Evolutionary conservation across 2,797 vertebrate genomes (phyloP).

Genomic region (Myripristis murdjan): DNA sequence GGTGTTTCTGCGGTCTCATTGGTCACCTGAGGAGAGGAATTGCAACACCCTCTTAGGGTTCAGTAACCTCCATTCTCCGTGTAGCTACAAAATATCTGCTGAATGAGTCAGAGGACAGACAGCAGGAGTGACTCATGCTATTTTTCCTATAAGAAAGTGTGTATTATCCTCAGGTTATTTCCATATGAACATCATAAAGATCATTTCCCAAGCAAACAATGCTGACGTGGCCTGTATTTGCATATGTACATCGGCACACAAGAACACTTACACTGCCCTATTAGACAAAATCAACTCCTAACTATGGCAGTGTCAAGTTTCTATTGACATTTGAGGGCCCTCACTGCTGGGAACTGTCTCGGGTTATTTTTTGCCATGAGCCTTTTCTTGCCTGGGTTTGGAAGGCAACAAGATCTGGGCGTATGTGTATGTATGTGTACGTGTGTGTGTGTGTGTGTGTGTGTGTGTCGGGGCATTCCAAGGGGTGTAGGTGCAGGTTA

Average conservation of each 20-base stretch:
- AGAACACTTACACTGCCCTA: not conserved
- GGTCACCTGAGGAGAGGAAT: constrained; percentile 48
- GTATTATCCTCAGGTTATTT: not conserved
- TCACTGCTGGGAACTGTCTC: constrained; percentile 21
- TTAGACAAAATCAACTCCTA: constrained; percentile 27
- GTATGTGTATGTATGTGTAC: constrained; percentile 18
- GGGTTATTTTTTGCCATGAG: constrained; percentile 56
- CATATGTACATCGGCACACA: constrained; percentile 15
- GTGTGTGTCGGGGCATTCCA: constrained; percentile 19
- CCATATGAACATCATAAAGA: not conserved
- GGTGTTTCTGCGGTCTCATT: constrained; percentile 70
- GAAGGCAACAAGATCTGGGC: constrained; percentile 30
- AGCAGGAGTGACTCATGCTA: constrained; percentile 12
- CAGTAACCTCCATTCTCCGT: constrained; percentile 55
- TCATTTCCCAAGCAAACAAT: constrained; percentile 2
- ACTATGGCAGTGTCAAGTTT: constrained; percentile 19
- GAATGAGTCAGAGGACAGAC: constrained; percentile 18
- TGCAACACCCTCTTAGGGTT: constrained; percentile 63
- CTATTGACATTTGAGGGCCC: constrained; percentile 37
- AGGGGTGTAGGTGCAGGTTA: constrained; percentile 59
- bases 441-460: constrained; percentile 21
- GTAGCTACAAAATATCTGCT: constrained; percentile 17
- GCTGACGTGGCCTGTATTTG: not conserved
- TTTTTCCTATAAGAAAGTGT: constrained; percentile 9
- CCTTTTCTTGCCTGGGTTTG: constrained; percentile 27